These are phyloP conservation scores for Heliconius ismenius DNA, from an alignment of 2,888 invertebrate species.

Conservation along the genomic window DNA sequence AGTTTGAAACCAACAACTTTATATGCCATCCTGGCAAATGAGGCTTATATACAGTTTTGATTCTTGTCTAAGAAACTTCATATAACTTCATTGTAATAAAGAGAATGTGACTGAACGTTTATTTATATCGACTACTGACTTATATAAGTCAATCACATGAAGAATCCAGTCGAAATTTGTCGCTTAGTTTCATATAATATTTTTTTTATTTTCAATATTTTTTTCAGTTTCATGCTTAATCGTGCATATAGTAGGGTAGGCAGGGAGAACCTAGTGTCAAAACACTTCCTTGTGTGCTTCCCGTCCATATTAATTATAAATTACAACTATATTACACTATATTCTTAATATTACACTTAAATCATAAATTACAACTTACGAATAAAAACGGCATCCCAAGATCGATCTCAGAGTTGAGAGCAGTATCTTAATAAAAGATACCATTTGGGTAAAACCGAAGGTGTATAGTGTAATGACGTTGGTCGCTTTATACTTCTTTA, in stretches of 20 bases:
- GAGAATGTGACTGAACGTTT: not conserved
- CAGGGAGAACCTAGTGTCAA: no score
- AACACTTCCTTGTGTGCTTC: no score
- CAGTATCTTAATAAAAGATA: no score
- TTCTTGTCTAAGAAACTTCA: slow-evolving; percentile 13
- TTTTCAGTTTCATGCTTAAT: not conserved
- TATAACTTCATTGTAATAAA: not conserved
- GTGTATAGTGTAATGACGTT: not conserved
- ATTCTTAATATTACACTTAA: no score
- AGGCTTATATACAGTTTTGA: slow-evolving; percentile 19
- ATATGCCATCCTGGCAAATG: slow-evolving; percentile 29
- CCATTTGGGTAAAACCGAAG: no score
- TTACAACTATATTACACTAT: no score
- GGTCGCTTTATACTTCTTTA: not conserved
- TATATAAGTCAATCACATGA: not conserved
- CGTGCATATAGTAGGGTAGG: no score
- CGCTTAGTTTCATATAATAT: not conserved
- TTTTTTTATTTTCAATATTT: not conserved
- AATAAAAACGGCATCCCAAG: no score
- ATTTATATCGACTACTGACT: not conserved
- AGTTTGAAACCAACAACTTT: slow-evolving; percentile 24
- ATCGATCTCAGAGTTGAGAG: no score
- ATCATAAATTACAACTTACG: no score
- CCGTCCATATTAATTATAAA: no score
- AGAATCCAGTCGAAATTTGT: not conserved